Evolutionary conservation across 2,797 vertebrate species (phyloP).

Genomic region (Amazona finschi): DNA sequence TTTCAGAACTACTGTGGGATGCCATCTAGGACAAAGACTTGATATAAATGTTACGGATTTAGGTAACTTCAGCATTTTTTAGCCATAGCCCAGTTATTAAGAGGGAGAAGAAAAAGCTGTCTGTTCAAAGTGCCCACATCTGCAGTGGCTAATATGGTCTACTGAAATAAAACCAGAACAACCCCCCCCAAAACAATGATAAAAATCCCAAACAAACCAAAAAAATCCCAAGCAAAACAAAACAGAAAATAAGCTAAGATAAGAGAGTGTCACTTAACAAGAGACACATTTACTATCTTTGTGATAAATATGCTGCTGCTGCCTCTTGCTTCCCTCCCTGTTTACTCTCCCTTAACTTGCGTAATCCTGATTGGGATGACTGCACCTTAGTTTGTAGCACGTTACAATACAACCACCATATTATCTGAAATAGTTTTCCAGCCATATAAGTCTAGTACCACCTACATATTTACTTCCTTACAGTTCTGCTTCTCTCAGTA

Average conservation of each 20-base stretch:
- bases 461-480: not conserved
- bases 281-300: not conserved
- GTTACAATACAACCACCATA: not conserved
- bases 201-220: not conserved
- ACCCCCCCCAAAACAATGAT: not conserved
- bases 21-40: not conserved
- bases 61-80: not conserved
- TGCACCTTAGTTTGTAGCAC: not conserved
- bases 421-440: constrained; percentile 8
- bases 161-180: not conserved
- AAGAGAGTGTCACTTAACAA: not conserved
- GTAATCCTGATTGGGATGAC: not conserved
- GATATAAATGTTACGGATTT: not conserved
- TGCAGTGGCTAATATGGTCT: not conserved
- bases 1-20: not conserved
- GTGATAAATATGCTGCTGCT: not conserved
- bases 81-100: not conserved
- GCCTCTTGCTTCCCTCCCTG: not conserved
- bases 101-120: not conserved
- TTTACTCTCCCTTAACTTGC: not conserved
- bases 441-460: not conserved
- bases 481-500: not conserved
- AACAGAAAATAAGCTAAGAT: not conserved
- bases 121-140: not conserved
- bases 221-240: not conserved